Evolutionary conservation across 2,888 invertebrate genomes (phyloP).

Genomic region (Phengaris arion): DNA sequence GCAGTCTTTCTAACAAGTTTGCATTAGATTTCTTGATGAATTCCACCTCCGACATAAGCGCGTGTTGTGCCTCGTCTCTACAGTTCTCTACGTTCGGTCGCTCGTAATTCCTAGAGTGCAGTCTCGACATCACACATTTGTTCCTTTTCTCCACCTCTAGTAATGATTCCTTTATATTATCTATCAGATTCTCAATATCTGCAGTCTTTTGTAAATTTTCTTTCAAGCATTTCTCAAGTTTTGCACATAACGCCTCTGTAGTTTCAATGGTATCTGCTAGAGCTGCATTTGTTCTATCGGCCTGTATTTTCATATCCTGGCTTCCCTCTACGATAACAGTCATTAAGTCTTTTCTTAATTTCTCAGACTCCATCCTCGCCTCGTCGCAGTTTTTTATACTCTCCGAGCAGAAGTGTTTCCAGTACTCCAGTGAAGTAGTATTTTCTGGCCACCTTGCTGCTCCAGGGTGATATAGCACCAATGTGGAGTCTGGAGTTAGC

Average conservation of each 20-base stretch:
- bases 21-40: conserved; percentile 70
- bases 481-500: conserved; percentile 82
- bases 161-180: conserved; percentile 83
- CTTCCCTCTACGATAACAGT: conserved; percentile 87
- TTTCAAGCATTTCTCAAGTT: conserved; percentile 84
- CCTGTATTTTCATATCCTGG: conserved; percentile 90
- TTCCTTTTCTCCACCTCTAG: conserved; percentile 85
- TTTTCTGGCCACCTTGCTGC: conserved; percentile 89
- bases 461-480: conserved; percentile 87
- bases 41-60: conserved; percentile 85
- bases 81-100: conserved; percentile 91
- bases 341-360: conserved; percentile 84
- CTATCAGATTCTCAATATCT: conserved; percentile 87
- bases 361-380: conserved; percentile 84
- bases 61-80: conserved; percentile 88
- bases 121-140: conserved; percentile 91
- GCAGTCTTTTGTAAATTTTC: conserved; percentile 87
- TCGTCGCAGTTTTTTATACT: conserved; percentile 87
- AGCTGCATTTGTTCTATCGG: conserved; percentile 87
- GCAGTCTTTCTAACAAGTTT: conserved; percentile 80
- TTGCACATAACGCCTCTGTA: conserved; percentile 84
- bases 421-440: conserved; percentile 83
- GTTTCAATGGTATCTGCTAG: conserved; percentile 85
- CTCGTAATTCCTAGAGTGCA: conserved; percentile 83
- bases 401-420: conserved; percentile 90